These are phyloP conservation scores for Schizopygopsis malacanthus DNA, from an alignment of 2,797 vertebrate species.

Conservation along the genomic window DNA sequence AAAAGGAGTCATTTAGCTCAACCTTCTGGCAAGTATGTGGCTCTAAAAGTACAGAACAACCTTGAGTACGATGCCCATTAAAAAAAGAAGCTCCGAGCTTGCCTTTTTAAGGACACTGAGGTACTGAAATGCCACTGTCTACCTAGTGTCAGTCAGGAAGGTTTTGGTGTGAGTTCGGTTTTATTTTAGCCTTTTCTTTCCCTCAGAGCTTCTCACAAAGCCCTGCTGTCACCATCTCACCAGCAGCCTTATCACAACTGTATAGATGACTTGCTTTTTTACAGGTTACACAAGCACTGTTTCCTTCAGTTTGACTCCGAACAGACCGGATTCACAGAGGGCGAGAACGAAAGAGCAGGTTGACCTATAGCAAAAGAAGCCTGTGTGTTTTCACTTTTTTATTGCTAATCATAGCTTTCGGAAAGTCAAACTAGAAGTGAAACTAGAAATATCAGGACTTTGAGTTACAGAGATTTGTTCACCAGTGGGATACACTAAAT, in stretches of 20 bases:
- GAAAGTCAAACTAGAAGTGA: not conserved
- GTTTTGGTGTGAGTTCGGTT: slow-evolving; percentile 57
- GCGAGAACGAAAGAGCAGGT: not conserved
- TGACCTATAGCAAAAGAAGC: slow-evolving; percentile 18
- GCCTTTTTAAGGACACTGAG: slow-evolving; percentile 19
- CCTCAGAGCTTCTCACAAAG: slow-evolving; percentile 61
- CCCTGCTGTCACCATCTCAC: slow-evolving; percentile 65
- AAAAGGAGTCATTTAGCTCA: slow-evolving; percentile 20
- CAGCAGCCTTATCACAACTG: slow-evolving; percentile 64
- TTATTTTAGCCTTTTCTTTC: slow-evolving; percentile 48
- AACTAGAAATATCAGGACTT: not conserved
- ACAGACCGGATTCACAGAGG: slow-evolving; percentile 10
- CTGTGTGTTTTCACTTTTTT: slow-evolving; percentile 42
- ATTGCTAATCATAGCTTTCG: not conserved
- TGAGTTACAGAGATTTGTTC: not conserved
- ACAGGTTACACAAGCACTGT: slow-evolving; percentile 61
- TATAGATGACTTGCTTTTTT: slow-evolving; percentile 64
- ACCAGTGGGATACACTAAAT: not conserved
- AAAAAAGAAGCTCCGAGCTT: slow-evolving; percentile 13
- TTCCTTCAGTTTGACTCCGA: slow-evolving; percentile 57
- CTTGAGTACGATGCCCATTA: slow-evolving; percentile 18
- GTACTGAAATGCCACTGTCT: slow-evolving; percentile 26
- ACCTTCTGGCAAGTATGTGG: slow-evolving; percentile 13
- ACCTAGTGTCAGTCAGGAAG: slow-evolving; percentile 57
- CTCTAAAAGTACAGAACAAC: slow-evolving; percentile 3